These are phyloP conservation scores for Kryptolebias ocellatus DNA, from an alignment of 2,797 vertebrate genomes.

Conservation along the genomic window DNA sequence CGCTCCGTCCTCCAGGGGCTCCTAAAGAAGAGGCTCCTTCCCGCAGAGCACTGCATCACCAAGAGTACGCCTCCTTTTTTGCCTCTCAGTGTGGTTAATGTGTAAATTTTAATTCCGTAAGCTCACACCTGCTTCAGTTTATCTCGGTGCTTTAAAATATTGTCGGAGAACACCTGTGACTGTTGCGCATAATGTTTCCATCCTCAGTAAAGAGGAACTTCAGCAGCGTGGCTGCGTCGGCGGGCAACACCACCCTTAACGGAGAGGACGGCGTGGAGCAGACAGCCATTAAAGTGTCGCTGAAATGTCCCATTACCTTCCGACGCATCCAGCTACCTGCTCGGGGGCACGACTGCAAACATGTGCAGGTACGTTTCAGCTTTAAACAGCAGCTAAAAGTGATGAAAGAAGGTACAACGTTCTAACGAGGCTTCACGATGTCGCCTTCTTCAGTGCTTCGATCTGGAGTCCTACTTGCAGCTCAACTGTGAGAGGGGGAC, in stretches of 20 bases:
- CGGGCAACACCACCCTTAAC: constrained; percentile 92
- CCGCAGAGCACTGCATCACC: constrained; percentile 97
- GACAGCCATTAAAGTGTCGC: constrained; percentile 97
- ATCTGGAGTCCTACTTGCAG: constrained; percentile 97
- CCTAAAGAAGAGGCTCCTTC: constrained; percentile 96
- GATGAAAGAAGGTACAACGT: background rate
- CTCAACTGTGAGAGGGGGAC: constrained; percentile 98
- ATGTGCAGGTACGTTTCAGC: constrained; percentile 88
- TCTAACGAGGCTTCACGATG: constrained; percentile 5
- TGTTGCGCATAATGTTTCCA: constrained; percentile 5
- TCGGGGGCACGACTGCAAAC: constrained; percentile 97
- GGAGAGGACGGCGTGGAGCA: constrained; percentile 98
- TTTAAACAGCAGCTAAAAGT: background rate
- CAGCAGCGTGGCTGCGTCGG: constrained; percentile 94
- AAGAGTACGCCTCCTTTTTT: constrained; percentile 84
- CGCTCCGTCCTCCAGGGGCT: constrained; percentile 96
- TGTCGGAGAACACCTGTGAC: constrained; percentile 7
- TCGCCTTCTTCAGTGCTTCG: constrained; percentile 88
- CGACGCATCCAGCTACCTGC: constrained; percentile 96
- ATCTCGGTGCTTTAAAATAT: constrained; percentile 10
- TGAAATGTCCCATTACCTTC: constrained; percentile 99
- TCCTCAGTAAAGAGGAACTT: constrained; percentile 95
- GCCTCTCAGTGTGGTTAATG: constrained; percentile 28
- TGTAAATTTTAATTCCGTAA: constrained; percentile 48
- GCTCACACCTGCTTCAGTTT: constrained; percentile 42